Evolutionary conservation across 2,113 vertebrate genomes (phyloP).

Genomic region (Notothenia rossii): DNA sequence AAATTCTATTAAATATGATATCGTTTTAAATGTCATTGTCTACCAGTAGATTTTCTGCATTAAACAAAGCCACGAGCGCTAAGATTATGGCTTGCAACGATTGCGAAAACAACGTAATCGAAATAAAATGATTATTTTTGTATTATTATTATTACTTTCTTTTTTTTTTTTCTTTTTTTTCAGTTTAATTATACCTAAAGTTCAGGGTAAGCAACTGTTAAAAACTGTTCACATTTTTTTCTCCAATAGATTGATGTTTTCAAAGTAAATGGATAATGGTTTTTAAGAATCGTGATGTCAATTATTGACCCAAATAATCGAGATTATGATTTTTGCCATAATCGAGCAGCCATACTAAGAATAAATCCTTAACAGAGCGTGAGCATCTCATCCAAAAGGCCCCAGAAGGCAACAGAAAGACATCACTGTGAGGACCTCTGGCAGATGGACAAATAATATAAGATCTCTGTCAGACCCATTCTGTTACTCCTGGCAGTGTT

Average conservation of each 20-base stretch:
- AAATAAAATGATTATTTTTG: too few relatives aligned
- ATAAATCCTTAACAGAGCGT: neutral
- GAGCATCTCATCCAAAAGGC: neutral
- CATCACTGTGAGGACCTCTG: neutral
- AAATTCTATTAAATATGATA: neutral
- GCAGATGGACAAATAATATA: conserved; percentile 2
- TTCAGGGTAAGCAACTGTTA: too few relatives aligned
- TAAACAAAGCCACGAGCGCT: neutral
- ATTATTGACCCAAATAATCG: too few relatives aligned
- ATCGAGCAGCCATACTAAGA: neutral
- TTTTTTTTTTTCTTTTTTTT: too few relatives aligned
- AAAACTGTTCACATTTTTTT: too few relatives aligned
- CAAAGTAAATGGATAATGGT: too few relatives aligned
- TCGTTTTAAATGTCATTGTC: neutral
- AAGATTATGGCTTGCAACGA: neutral
- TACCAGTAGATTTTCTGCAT: neutral
- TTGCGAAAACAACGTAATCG: too few relatives aligned
- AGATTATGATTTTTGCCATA: too few relatives aligned
- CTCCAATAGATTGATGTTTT: too few relatives aligned
- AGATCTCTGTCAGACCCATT: conserved; percentile 58
- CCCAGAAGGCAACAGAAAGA: conserved; percentile 6
- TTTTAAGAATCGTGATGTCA: too few relatives aligned
- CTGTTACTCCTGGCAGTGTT: conserved; percentile 64
- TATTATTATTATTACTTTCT: too few relatives aligned
- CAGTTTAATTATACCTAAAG: too few relatives aligned